Conservation (phyloP, 2,797 vertebrate species). For the Sebastes iracundus region DNA sequence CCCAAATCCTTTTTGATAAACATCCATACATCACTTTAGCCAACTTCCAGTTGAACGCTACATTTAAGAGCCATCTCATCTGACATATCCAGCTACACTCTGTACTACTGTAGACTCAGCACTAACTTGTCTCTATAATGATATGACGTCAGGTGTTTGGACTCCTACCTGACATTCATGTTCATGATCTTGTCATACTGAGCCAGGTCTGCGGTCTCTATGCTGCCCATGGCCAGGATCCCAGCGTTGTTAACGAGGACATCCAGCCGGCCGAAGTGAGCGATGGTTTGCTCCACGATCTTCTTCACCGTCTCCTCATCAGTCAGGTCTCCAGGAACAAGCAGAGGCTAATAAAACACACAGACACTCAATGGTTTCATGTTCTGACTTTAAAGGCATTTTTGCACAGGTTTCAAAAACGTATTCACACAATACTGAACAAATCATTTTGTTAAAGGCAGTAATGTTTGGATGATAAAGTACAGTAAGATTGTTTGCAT, state of each 20-base stretch:
- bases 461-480: not conserved
- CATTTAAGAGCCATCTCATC: not conserved
- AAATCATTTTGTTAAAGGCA: not conserved
- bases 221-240: constrained; percentile 83
- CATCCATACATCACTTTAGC: not conserved
- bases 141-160: not conserved
- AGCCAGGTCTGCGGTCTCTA: constrained; percentile 81
- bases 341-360: constrained; percentile 77
- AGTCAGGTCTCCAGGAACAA: constrained; percentile 85
- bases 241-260: constrained; percentile 87
- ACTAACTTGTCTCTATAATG: not conserved
- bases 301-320: constrained; percentile 80
- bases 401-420: not conserved
- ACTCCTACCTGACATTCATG: constrained; percentile 84
- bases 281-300: constrained; percentile 78
- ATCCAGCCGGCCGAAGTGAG: constrained; percentile 83
- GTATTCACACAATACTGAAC: not conserved
- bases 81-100: not conserved
- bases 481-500: not conserved
- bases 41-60: not conserved
- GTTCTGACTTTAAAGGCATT: not conserved
- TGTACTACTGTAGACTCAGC: not conserved
- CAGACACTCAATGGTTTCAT: not conserved
- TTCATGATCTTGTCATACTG: constrained; percentile 87
- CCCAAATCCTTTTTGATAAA: too few relatives aligned